Evolutionary conservation across 2,888 invertebrate species (phyloP), one percentile per base, ranked within the genome.

Genomic region (Acrobasis suavella): DNA sequence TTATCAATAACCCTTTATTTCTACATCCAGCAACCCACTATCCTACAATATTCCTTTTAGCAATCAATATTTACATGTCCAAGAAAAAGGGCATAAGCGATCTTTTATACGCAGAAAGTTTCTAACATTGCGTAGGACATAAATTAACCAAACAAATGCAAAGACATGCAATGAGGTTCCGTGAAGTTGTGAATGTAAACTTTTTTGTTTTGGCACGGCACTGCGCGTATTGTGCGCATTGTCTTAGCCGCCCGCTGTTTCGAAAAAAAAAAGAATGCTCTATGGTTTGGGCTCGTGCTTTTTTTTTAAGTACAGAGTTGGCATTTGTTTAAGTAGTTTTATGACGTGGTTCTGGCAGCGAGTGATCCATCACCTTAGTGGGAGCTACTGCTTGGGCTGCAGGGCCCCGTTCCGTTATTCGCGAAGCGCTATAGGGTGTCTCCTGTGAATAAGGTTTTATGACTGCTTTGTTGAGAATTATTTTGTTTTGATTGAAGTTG

Each of bases 361-460:
- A 42, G 74, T 71, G 78, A 85, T 86, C 83, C 81, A 85, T 85
- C 87, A 82, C 79, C 71, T 70, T 73, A 69, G 79, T 74, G 81
- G 81, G 76, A 73, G 88, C 89, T 89, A 89, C 89, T 84, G 89
- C 84, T 84, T 81, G 89, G 89, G 89, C 86, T 80, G 70, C 38
- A 50, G 42, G 62, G 63, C 62, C 50, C 54, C 52, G 42, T 49
- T 54, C 61, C 60, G 67, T 62, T 63, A 64, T 58, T 63, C 62
- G 58, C 56, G 38, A 16, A 1, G 15, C 42, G 16, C 42, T 46
- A 22, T n/a, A 56, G 58, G 55, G 55, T 32, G 58, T 56, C 46
- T 39, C 37, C 32, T 16, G n/a, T 50, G 49, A 59, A 55, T 38
- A 6, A 14, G 52, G n/a, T 17, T 56, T 56, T 56, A 42, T 56